These are phyloP conservation scores for Synanthedon tipuliformis DNA, from an alignment of 2,888 invertebrate species.

Conservation along the genomic window DNA sequence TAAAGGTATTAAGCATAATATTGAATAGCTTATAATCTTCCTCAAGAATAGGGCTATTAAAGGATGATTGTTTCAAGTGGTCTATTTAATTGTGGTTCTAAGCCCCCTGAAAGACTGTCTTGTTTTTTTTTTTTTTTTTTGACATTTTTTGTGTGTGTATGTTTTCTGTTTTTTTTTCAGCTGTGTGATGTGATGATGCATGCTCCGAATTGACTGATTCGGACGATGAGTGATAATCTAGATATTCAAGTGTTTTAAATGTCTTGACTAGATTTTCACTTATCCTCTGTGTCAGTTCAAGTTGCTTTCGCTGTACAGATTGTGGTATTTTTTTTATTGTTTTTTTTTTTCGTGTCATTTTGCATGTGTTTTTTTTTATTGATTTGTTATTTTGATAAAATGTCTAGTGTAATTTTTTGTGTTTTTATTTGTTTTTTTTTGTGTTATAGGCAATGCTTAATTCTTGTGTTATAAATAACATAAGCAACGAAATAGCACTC, in stretches of 20 bases:
- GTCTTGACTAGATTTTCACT: slow-evolving; percentile 77
- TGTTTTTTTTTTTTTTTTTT: slow-evolving; percentile 1
- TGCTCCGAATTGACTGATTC: slow-evolving; percentile 24
- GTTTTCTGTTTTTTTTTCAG: slow-evolving; percentile 13
- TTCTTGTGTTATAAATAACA: no score
- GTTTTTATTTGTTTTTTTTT: slow-evolving; percentile 1
- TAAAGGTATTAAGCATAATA: no score
- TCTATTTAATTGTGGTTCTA: no score
- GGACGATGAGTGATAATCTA: slow-evolving; percentile 69
- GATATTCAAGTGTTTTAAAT: slow-evolving; percentile 48
- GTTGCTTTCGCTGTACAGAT: slow-evolving; percentile 43
- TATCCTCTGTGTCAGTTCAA: slow-evolving; percentile 60
- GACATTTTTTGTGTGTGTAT: neutral
- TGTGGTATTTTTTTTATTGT: slow-evolving; percentile 15
- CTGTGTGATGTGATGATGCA: slow-evolving; percentile 20
- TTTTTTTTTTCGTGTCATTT: slow-evolving; percentile 11
- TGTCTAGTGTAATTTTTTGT: slow-evolving; percentile 6
- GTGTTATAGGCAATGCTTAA: no score
- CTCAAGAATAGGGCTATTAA: no score
- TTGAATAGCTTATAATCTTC: no score
- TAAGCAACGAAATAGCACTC: no score
- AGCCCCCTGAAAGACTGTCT: neutral
- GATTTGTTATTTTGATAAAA: neutral
- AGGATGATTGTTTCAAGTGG: no score
- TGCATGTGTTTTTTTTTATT: neutral